A percentile compares a stretch with the other conserved stretches of the same genome.
Evolutionary conservation across 2,113 vertebrate species (phyloP).

Genomic region (Crotalus viridis): DNA sequence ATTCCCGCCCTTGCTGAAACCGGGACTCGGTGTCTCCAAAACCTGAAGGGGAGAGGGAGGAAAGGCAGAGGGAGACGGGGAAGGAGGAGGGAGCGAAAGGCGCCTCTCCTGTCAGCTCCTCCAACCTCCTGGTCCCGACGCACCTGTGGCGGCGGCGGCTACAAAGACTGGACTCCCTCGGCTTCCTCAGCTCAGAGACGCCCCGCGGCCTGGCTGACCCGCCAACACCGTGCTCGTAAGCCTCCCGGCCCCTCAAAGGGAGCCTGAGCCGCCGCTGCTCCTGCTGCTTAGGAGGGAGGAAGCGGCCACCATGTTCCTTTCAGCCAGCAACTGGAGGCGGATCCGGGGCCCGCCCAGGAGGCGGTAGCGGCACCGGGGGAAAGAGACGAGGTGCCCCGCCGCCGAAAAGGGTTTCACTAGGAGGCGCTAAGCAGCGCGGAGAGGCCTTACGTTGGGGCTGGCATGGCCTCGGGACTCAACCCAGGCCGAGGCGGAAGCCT

Average conservation of each 20-base stretch:
- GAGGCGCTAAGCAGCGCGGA: conserved; percentile 8
- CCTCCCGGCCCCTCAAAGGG: conserved; percentile 12
- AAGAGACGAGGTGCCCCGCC: neutral
- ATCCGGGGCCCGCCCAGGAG: conserved; percentile 47
- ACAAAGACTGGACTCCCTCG: neutral
- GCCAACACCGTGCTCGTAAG: neutral
- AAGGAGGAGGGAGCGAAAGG: neutral
- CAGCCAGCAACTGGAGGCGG: conserved; percentile 39
- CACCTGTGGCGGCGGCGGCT: conserved; percentile 10
- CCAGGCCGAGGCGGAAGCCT: rapidly evolving
- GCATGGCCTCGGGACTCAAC: rapidly evolving
- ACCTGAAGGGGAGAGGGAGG: neutral
- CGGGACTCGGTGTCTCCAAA: neutral
- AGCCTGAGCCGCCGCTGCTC: neutral
- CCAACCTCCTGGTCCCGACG: neutral
- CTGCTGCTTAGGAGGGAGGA: conserved; percentile 13
- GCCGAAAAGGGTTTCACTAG: neutral
- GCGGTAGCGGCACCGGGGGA: neutral
- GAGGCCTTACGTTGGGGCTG: rapidly evolving
- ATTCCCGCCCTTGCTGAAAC: neutral
- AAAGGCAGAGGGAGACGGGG: neutral
- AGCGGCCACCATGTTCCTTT: conserved; percentile 55
- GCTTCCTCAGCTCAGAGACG: neutral
- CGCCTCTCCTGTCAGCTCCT: neutral
- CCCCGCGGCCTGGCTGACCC: neutral